Base-by-base conservation (phyloP, 2,113 vertebrate species). In the Psittacara wagleri region DNA sequence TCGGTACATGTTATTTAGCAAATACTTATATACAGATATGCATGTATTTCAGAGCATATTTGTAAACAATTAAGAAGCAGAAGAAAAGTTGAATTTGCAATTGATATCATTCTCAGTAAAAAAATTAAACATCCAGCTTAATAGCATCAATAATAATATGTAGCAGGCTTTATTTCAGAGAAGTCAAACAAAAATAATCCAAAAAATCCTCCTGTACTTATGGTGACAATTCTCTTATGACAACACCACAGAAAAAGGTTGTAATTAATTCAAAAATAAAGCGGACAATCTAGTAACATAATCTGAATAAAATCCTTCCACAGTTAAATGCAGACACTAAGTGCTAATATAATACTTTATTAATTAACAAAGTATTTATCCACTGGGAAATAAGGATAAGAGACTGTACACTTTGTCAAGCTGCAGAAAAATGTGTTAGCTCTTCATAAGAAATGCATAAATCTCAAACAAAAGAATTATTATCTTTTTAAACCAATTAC, bases 341-440 rank as follows among this genome's bases (percentile, higher is more conserved):
- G 90, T 97, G 95, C 96, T 96, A 94, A 83, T 97, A 97, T 98
- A 98, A 98, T 97, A 97, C 97, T 98, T 98, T 98, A 98, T 98
- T 98, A 98, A 98, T 98, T 98, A 98, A 98, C 96, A 90, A 98
- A 98, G 97, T 96, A 98, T 98, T 98, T 98, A 98, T 98, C 98
- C 97, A 97, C 91, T 97, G 98, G 98, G 98, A 98, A 98, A 98
- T 94, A 92, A 97, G 96, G 97, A 98, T 98, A 97, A 98, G 97
- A 98, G 96, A 96, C 96, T 20, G 41, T 93, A 96, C 92, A 97
- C 88, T 98, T 97, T 97, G 98, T 98, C 95, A 98, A 96, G 86
- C 95, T 97, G 89, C 86, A 98, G 95, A 97, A 98, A 98, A 98
- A 97, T 97, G 91, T 97, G 97, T 98, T 98, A 98, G 96, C 86